Evolutionary conservation across 1,140 invertebrate species (phyloP).

Genomic region (Sitophilus oryzae): DNA sequence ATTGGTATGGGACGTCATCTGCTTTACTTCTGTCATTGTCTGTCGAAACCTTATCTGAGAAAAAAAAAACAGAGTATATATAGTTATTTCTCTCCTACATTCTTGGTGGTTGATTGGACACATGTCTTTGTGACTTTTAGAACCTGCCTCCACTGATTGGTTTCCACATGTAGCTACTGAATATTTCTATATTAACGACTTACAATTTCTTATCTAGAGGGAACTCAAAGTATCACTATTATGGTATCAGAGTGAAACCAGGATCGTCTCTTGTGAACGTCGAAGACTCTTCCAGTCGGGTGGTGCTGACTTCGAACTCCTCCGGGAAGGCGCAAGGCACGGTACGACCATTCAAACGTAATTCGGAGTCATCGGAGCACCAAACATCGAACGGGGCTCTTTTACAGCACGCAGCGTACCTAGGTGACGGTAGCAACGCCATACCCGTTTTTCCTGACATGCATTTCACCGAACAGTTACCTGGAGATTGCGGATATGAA

Average conservation of each 20-base stretch:
- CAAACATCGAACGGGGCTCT: slow-evolving; percentile 38
- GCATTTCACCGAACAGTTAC: slow-evolving; percentile 59
- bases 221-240: slow-evolving; percentile 99
- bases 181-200: too few species aligned
- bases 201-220: slow-evolving; percentile 69
- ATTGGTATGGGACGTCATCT: too few species aligned
- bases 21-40: too few species aligned
- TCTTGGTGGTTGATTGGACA: too few species aligned
- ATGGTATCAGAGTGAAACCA: slow-evolving; percentile 96
- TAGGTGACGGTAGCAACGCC: slow-evolving; percentile 72
- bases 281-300: slow-evolving; percentile 42
- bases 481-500: slow-evolving; percentile 71
- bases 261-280: slow-evolving; percentile 66
- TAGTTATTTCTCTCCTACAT: too few species aligned
- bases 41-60: too few species aligned
- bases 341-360: slow-evolving; percentile 39
- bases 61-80: too few species aligned
- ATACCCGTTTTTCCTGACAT: slow-evolving; percentile 80
- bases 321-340: slow-evolving; percentile 38
- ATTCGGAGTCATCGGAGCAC: slow-evolving; percentile 38
- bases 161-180: too few species aligned
- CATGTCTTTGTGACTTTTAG: too few species aligned
- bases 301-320: slow-evolving; percentile 29
- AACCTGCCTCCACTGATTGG: too few species aligned
- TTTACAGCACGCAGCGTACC: slow-evolving; percentile 58